Conservation (phyloP, 2,888 invertebrate species). For the Stenolophus ochropezus region DNA sequence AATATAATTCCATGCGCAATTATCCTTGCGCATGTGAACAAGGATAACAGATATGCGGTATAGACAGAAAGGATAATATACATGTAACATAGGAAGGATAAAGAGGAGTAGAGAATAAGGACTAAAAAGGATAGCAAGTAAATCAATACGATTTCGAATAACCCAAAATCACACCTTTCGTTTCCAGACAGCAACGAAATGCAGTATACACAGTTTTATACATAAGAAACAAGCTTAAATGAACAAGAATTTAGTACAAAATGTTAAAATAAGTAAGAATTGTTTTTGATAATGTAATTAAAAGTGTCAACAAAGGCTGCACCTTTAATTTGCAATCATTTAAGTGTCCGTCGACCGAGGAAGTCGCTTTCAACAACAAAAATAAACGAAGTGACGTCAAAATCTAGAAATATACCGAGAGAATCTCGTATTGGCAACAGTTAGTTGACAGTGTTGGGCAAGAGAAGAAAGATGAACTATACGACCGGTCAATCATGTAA, state of each 20-base stretch:
- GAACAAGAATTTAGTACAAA: not conserved
- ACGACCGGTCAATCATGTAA: constrained; percentile 37
- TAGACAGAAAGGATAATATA: constrained; percentile 22
- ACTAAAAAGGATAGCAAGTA: constrained; percentile 23
- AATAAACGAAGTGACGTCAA: constrained; percentile 58
- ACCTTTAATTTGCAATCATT: not conserved
- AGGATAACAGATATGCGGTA: constrained; percentile 50
- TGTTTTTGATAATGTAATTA: not conserved
- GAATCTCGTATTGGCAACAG: constrained; percentile 38
- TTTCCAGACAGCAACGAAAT: constrained; percentile 18
- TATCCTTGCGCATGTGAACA: constrained; percentile 33
- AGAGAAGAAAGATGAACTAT: constrained; percentile 31
- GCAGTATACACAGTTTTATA: not conserved
- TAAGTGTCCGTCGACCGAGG: not conserved
- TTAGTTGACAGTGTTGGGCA: constrained; percentile 51
- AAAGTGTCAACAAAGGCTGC: not conserved
- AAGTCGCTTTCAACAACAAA: constrained; percentile 50
- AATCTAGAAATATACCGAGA: constrained; percentile 53
- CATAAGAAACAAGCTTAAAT: not conserved
- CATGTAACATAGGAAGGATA: not conserved
- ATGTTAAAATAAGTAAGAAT: not conserved
- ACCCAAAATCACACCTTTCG: constrained; percentile 54
- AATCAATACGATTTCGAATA: constrained; percentile 57
- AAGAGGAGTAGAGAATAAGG: not conserved
- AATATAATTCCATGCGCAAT: constrained; percentile 26